These are phyloP conservation scores for Crotalus horridus DNA, from an alignment of 2,113 vertebrate species.

Conservation along the genomic window DNA sequence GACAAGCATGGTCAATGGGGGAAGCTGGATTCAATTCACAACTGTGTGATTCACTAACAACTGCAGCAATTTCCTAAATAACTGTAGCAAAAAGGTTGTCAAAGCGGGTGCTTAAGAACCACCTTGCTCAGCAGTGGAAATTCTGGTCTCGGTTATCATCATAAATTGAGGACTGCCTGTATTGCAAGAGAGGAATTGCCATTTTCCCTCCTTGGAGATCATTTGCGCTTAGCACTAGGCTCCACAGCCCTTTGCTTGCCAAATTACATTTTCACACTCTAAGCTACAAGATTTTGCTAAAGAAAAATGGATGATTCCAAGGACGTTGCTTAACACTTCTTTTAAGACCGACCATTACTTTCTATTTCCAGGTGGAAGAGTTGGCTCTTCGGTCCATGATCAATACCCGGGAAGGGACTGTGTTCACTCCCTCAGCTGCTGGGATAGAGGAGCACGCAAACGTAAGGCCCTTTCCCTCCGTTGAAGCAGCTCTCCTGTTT, in stretches of 20 bases:
- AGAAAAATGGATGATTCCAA: neutral
- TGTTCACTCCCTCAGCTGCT: neutral
- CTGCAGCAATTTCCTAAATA: too few relatives aligned
- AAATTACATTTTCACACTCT: neutral
- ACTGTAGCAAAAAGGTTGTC: too few relatives aligned
- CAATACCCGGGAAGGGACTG: constrained; percentile 44
- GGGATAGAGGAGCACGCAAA: constrained; percentile 25
- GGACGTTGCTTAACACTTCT: neutral
- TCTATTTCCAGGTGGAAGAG: constrained; percentile 71
- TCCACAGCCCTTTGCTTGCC: neutral
- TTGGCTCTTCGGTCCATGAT: constrained; percentile 77
- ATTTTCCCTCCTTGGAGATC: neutral
- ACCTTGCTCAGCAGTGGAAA: too few relatives aligned
- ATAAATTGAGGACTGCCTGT: neutral
- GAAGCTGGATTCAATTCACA: too few relatives aligned
- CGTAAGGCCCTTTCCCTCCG: constrained; percentile 42
- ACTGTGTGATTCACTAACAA: too few relatives aligned
- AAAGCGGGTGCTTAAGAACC: too few relatives aligned
- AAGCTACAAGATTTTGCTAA: neutral
- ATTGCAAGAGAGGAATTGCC: neutral
- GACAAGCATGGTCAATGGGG: too few relatives aligned
- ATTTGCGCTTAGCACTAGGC: neutral
- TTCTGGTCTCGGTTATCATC: too few relatives aligned
- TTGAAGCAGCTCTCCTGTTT: neutral
- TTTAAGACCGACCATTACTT: neutral